A percentile compares a stretch with the other conserved stretches of the same genome.
Conservation (phyloP, 1,140 invertebrate genomes). For the Antheraea pernyi region DNA sequence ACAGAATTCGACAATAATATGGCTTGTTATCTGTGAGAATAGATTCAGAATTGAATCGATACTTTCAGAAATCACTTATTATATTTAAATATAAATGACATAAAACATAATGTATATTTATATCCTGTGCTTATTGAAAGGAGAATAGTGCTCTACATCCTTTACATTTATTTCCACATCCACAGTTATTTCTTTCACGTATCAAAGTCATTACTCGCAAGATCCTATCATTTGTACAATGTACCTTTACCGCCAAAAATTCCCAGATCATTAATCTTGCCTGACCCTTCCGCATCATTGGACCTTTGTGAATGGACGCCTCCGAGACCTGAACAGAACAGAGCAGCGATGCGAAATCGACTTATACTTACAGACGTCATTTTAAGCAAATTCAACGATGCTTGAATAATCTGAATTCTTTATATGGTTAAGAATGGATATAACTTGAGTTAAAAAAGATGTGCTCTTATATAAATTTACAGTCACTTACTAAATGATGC, state of each 20-base stretch:
- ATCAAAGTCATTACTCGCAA: neutral
- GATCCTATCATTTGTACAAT: conserved; percentile 2
- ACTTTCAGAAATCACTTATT: no score
- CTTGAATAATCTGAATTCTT: neutral
- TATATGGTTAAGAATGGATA: neutral
- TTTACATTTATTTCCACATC: neutral
- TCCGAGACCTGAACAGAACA: neutral
- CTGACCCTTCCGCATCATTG: conserved; percentile 40
- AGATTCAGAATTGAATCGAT: no score
- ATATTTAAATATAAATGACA: no score
- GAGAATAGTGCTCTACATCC: neutral
- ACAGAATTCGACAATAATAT: no score
- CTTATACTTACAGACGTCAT: no score
- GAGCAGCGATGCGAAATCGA: neutral
- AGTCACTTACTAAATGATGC: no score
- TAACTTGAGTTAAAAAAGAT: no score
- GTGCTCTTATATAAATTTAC: no score
- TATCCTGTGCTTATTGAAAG: neutral
- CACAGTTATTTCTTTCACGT: conserved; percentile 4
- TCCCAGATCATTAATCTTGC: conserved; percentile 35
- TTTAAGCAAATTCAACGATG: neutral
- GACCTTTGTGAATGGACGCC: conserved; percentile 34
- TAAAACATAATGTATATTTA: no score
- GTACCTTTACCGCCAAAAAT: conserved; percentile 3
- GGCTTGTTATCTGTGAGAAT: no score